Base-by-base conservation (phyloP, 1,140 invertebrate species). In the Eciton burchellii region DNA sequence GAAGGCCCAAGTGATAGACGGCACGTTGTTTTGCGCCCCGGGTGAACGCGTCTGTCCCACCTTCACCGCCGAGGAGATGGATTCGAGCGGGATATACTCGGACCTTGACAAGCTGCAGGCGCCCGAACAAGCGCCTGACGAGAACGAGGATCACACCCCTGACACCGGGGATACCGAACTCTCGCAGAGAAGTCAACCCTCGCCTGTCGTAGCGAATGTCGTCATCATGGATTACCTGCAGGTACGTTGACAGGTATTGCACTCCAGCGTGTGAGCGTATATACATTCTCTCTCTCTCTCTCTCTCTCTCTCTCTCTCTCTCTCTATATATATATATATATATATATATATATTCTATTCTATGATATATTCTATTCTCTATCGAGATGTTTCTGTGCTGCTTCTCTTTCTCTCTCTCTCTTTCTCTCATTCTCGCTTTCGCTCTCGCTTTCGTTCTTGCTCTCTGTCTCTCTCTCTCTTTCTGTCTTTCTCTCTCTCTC, bases 21-120 rank as follows among this genome's bases (percentile, higher is more conserved):
- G 97, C 1, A 97, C 97, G 4, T 92, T 98, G 0, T 98, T 98
- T 89, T 97, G 97, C 0, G 95, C 91, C 84, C 95, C 93, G 0
- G 92, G 89, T 14, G 93, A 90, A 9, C 90, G 91, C 41, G 84
- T 91, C 45, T 94, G 93, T 63, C 94, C 93, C 88, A 94, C 94
- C 87, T 88, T 92, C 68, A 94, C 92, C 72, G 92, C 94, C 82
- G 95, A 96, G 86, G 95, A 96, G 89, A 98, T 98, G 97, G 97
- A 97, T 90, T 98, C 97, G 0, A 97, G 97, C 87, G 97, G 97
- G 0, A 96, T 98, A 19, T 97, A 97, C 86, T 97, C 97, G 0
- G 97, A 98, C 91, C 95, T 97, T 68, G 97, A 98, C 89, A 96
- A 94, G 65, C 88, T 92, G n/a, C 91, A 92, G 35, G 82, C 84